A percentile compares a stretch with the other conserved stretches of the same genome.
These are phyloP conservation scores for Rhombomys opimus DNA, from an alignment of 2,113 vertebrate species.

Conservation along the genomic window DNA sequence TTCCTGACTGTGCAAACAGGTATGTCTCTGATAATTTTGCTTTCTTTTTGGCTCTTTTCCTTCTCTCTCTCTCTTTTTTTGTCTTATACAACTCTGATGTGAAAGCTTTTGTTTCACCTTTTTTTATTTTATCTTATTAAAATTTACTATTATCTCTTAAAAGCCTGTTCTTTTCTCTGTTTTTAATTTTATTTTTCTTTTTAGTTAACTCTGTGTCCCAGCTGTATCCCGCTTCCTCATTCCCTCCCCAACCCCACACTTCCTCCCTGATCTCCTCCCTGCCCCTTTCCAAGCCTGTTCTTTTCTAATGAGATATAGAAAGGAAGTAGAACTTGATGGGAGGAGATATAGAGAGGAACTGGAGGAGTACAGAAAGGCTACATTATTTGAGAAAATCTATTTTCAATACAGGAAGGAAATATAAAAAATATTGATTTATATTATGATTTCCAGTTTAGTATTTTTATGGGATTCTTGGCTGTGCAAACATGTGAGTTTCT, in stretches of 20 bases:
- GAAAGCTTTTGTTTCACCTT: not conserved
- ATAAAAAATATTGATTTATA: not conserved
- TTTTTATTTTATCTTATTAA: not conserved
- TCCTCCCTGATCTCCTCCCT: too few relatives aligned
- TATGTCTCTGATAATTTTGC: not conserved
- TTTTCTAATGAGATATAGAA: not conserved
- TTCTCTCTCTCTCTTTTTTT: not conserved
- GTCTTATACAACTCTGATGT: not conserved
- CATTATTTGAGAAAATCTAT: not conserved
- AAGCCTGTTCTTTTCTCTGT: not conserved
- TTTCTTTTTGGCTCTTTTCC: not conserved
- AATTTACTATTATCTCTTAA: not conserved
- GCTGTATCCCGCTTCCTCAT: too few relatives aligned
- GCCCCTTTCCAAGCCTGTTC: too few relatives aligned
- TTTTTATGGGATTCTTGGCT: not conserved
- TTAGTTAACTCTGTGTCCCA: too few relatives aligned
- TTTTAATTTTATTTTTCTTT: too few relatives aligned
- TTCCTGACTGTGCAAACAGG: not conserved
- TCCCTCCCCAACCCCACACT: too few relatives aligned
- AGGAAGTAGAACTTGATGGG: not conserved
- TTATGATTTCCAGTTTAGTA: not conserved
- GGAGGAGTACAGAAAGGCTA: too few relatives aligned
- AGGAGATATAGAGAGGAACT: too few relatives aligned
- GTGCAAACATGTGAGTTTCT: not conserved
- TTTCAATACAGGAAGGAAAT: not conserved